Evolutionary conservation across 1,140 invertebrate species (phyloP), one percentile per base, ranked within the genome.

Genomic region (Diprion similis): DNA sequence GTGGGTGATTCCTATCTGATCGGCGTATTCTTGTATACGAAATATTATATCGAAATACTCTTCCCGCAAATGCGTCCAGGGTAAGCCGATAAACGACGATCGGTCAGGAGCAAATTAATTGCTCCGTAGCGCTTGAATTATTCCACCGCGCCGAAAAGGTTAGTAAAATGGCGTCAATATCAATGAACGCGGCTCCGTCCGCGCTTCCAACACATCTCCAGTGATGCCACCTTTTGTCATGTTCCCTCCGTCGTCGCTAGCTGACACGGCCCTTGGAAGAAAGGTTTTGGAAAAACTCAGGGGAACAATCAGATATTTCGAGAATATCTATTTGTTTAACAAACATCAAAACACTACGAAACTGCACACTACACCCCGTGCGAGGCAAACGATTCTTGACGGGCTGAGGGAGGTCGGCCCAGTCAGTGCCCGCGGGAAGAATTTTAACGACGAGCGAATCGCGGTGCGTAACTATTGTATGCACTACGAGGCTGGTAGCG

Each of bases 161-260:
- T 90, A 89, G 84, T 89, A 89, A 89, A 89, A 89, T 90, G 89
- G 89, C 89, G 89, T 87, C 87, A 83, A 59, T 81, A 79, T 84
- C 76, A 83, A 77, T 75, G 81, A 81, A 45, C 18, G 66, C 80
- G 77, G 78, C 79, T 78, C 76, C 76, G 71, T 78, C 77, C 76
- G 47, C 71, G 71, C 66, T 67, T 66, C 66, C 65, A 67, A 46
- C 71, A 18, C 77, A 51, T 80, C 75, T 77, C 73, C 83, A 82
- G 81, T 84, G 83, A 83, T 83, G 82, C 83, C 82, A 82, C 82
- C 82, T 78, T 84, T 84, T 79, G 80, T 83, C 83, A 83, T 79
- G 75, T 73, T 73, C 68, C 73, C 24, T 37, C 24, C 2, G 24
- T 37, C 24, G 24, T 37, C 24, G 24, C 24, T 37, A 37, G 24